A percentile compares a stretch with the other conserved stretches of the same genome.
phyloP scores from a whole-genome alignment of 2,888 invertebrate genomes.

The Folsomia candida region DNA sequence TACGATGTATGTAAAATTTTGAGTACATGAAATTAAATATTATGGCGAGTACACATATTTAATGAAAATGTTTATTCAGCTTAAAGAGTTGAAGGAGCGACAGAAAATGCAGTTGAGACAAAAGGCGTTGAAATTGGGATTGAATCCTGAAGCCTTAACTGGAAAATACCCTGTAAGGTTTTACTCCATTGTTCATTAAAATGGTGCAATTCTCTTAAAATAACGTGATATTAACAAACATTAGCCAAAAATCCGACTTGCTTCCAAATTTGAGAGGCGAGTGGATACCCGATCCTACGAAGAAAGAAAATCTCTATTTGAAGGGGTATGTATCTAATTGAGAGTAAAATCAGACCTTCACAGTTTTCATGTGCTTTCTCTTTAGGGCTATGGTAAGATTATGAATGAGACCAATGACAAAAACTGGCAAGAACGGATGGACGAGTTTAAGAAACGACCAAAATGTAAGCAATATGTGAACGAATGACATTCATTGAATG shows the following conservation, averaged over 20 bases:
- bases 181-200: background rate
- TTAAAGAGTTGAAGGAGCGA: slow-evolving; percentile 96
- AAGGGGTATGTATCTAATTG: slow-evolving; percentile 73
- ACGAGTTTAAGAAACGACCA: slow-evolving; percentile 80
- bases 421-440: slow-evolving; percentile 79
- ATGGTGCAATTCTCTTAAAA: background rate
- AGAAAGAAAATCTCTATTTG: slow-evolving; percentile 92
- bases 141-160: slow-evolving; percentile 92
- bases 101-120: slow-evolving; percentile 97
- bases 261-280: slow-evolving; percentile 97
- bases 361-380: background rate
- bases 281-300: slow-evolving; percentile 95
- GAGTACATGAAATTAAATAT: background rate
- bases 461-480: slow-evolving; percentile 79
- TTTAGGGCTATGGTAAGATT: slow-evolving; percentile 77
- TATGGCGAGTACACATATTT: background rate
- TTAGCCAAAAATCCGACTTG: slow-evolving; percentile 95
- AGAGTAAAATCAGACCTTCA: background rate
- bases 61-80: slow-evolving; percentile 8
- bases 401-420: slow-evolving; percentile 77
- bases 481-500: too few species aligned
- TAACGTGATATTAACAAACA: too few species aligned
- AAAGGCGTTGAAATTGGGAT: slow-evolving; percentile 94
- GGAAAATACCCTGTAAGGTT: slow-evolving; percentile 89
- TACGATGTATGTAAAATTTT: slow-evolving; percentile 34